Conservation (phyloP, 2,797 vertebrate genomes). For the Rhinoraja longicauda region DNA sequence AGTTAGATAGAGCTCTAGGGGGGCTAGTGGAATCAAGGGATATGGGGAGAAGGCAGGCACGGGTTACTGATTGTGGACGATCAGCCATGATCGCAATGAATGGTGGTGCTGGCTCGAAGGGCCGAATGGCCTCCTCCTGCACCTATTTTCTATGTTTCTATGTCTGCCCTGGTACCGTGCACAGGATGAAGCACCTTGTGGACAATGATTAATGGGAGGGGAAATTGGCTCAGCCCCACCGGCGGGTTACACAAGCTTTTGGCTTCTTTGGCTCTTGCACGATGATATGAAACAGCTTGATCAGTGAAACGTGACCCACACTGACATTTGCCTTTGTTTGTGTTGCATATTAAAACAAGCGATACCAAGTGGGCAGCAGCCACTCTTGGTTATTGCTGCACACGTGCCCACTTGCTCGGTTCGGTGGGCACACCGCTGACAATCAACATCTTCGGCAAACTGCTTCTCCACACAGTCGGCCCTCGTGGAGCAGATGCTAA, state of each 20-base stretch:
- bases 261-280: neutral
- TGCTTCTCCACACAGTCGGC: neutral
- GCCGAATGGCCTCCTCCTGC: too few species aligned
- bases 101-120: too few species aligned
- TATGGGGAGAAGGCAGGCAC: too few species aligned
- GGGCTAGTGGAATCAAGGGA: too few species aligned
- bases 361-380: constrained; percentile 50
- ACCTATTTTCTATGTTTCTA: too few species aligned
- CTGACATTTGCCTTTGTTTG: constrained; percentile 58
- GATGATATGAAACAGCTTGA: neutral
- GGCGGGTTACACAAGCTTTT: neutral
- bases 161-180: neutral
- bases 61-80: too few species aligned
- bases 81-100: too few species aligned
- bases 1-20: too few species aligned
- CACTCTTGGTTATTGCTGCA: constrained; percentile 38
- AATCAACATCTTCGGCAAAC: neutral
- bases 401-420: neutral
- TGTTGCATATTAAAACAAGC: constrained; percentile 14
- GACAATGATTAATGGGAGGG: neutral
- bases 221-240: neutral
- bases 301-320: constrained; percentile 42
- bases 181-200: neutral
- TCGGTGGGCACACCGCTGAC: neutral
- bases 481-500: neutral